Evolutionary conservation across 2,113 vertebrate species (phyloP), one percentile per base, ranked within the genome.

Genomic region (Phylloscopus trochilus): DNA sequence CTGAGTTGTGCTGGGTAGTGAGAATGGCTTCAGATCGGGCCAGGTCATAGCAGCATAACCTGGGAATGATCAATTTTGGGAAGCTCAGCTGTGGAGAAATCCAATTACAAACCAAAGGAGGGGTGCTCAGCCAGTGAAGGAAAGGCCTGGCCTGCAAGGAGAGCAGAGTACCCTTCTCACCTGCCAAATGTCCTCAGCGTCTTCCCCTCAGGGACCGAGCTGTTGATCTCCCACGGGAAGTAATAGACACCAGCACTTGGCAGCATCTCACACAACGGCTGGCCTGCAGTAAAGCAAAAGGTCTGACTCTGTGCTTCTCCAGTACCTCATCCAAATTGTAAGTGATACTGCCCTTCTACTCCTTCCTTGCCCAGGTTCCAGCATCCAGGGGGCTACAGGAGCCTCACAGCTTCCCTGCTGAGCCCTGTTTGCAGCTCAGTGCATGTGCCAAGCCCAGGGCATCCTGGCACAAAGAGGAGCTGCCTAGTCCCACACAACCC

Each of bases 181-280:
- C 98, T 99, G 98, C 99, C 99, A 84, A 98, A 99, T 0, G 98
- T 99, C 88, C 99, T 98, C 53, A 99, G 92, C 0, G 97, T 94
- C 6, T 89, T 70, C 58, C 99, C 99, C 26, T 98, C 98, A 1
- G 97, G 95, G 22, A 98, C 83, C 2, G 93, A 97, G 85, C 97
- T 97, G 70, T 95, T 95, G 41, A 99, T 88, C 95, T 99, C 99
- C 99, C 99, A 99, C 0, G 97, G 98, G 44, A 99, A 98, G 87
- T 97, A 96, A 95, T 98, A 99, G n/a, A 96, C 93, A 27, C 98
- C 99, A 79, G 98, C 84, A 23, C 91, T 76, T 1, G 99, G 99
- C 64, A 99, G 98, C 98, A 98, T 98, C 79, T 28, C 73, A n/a
- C 39, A 44, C 35, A 77, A 30, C 3, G 0, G 26, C 2, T 67